These are phyloP conservation scores for Epistrophella euchroma DNA, from an alignment of 2,888 invertebrate species.

Conservation along the genomic window DNA sequence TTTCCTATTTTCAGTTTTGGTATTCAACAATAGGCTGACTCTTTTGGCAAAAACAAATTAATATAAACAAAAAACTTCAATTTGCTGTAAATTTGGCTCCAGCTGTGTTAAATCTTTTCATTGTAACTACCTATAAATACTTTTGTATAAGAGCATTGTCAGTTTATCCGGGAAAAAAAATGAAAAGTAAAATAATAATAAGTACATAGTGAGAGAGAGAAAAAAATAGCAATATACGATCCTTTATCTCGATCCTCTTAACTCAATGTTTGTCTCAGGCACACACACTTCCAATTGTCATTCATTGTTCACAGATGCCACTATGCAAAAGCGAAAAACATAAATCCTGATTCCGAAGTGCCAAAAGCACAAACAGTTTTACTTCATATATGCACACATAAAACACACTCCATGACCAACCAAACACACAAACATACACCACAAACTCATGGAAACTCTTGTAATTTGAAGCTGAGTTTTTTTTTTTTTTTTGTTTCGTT, in stretches of 20 bases:
- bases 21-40: background rate
- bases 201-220: background rate
- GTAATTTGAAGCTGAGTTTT: conserved; percentile 17
- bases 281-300: conserved; percentile 58
- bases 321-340: conserved; percentile 50
- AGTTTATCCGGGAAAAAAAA: background rate
- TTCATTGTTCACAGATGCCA: conserved; percentile 72
- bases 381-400: conserved; percentile 8
- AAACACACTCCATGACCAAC: background rate
- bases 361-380: conserved; percentile 73
- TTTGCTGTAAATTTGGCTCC: background rate
- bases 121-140: background rate
- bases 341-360: conserved; percentile 75
- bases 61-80: background rate
- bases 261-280: conserved; percentile 57
- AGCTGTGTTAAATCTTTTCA: background rate
- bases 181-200: background rate
- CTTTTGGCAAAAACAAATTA: background rate
- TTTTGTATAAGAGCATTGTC: background rate
- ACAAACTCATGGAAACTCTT: background rate
- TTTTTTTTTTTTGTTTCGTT: background rate
- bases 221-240: conserved; percentile 40
- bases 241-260: conserved; percentile 62
- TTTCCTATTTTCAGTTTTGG: too few relatives aligned
- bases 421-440: background rate